Conservation (phyloP, 2,888 invertebrate genomes). For the Ennomos fuscantarius region DNA sequence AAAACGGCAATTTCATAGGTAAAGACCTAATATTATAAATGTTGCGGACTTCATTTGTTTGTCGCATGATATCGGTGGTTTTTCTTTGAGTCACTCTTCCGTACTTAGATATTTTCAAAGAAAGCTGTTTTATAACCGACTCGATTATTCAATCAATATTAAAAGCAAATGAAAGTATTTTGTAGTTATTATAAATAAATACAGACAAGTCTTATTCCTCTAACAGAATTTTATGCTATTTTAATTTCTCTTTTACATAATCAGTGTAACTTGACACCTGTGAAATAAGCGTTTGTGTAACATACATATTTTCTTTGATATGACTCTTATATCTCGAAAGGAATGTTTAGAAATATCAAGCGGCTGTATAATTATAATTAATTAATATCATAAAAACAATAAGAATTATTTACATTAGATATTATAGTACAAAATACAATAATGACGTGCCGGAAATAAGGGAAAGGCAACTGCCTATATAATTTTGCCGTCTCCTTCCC, state of each 20-base stretch:
- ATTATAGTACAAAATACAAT: not conserved
- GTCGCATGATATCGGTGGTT: too few species aligned
- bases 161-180: too few species aligned
- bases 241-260: not conserved
- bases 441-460: conserved; percentile 3
- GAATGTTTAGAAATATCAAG: conserved; percentile 53
- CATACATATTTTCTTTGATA: not conserved
- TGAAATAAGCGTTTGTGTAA: not conserved
- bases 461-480: not conserved
- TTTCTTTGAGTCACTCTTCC: too few species aligned
- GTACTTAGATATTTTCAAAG: too few species aligned
- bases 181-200: too few species aligned
- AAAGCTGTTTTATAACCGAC: too few species aligned
- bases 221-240: not conserved
- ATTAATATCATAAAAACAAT: conserved; percentile 56
- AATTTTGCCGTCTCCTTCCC: conserved; percentile 3
- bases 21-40: too few species aligned
- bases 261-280: not conserved
- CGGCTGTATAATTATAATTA: conserved; percentile 45
- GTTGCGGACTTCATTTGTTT: too few species aligned
- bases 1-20: too few species aligned
- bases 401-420: conserved; percentile 38
- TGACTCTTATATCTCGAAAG: conserved; percentile 5
- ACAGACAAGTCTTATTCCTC: too few species aligned
- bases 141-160: too few species aligned